Evolutionary conservation across 2,797 vertebrate genomes (phyloP), one percentile per base, ranked within the genome.

Genomic region (Buphagus erythrorhynchus): DNA sequence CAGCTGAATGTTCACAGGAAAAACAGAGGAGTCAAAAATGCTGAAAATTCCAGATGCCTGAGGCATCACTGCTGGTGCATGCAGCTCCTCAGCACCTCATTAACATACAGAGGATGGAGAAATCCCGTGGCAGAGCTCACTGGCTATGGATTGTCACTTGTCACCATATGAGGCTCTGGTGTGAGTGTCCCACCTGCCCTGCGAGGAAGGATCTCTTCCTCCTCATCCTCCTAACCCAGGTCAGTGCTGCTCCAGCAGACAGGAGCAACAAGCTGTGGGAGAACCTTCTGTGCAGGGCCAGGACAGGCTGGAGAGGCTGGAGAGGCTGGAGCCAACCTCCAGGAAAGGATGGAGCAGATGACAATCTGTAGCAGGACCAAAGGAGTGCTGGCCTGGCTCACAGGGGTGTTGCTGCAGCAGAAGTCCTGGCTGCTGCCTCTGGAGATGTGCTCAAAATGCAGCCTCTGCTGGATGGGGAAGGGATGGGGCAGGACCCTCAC

Each of bases 41-140:
- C 31, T 55, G 49, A 35, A 72, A 67, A 35, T 28, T 38, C 13
- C 54, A 54, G 14, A 48, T 80, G 61, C 72, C 48, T 52, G 63
- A 76, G 55, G 63, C 61, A 74, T 45, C 4, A 0, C 46, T 3
- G 1, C 48, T 22, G 33, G 22, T 52, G 16, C 1, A 2, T 42
- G 72, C 82, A 86, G 57, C 52, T 74, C 65, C 72, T 63, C 52
- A 55, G 12, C 0, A 0, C 35, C 57, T 63, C 57, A 36, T 42
- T 14, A 3, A 65, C 49, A 5, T 2, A 36, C 19, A 69, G 65
- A 59, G 33, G 57, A 48, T 3, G 21, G 42, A 80, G 82, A 77
- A 88, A 59, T 48, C 66, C 52, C 0, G 0, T 2, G 4, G 25
- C 36, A 88, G 59, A 86, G 31, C 68, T 86, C 0, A 0, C 48